phyloP scores from a whole-genome alignment of 1,140 invertebrate genomes.

The Ruditapes philippinarum region DNA sequence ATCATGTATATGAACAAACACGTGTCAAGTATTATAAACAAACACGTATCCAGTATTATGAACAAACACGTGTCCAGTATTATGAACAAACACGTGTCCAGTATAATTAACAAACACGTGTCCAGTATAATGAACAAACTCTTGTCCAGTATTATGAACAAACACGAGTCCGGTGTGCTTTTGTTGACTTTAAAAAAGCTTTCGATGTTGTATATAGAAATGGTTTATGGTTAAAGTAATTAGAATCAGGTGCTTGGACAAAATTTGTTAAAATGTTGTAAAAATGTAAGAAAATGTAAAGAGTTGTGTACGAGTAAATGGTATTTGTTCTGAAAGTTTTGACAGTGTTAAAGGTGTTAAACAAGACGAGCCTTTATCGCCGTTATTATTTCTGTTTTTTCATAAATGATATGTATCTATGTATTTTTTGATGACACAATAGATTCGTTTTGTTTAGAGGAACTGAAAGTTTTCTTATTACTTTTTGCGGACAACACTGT shows the following conservation, averaged over 20 bases:
- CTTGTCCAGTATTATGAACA: too few species aligned
- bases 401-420: constrained; percentile 39
- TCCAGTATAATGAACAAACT: too few species aligned
- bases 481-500: not conserved
- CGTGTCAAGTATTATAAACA: too few species aligned
- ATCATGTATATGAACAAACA: too few species aligned
- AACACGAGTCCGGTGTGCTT: too few species aligned
- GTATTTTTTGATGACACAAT: not conserved
- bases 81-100: too few species aligned
- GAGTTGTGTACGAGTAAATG: not conserved
- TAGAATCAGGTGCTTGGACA: not conserved
- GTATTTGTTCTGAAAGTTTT: not conserved
- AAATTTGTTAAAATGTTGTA: constrained; percentile 45
- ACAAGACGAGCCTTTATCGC: constrained; percentile 49
- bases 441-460: not conserved
- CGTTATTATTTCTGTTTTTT: constrained; percentile 46
- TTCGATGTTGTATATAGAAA: not conserved
- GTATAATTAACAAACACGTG: too few species aligned
- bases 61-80: too few species aligned
- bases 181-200: too few species aligned
- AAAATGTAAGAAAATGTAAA: constrained; percentile 37
- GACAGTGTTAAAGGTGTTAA: not conserved
- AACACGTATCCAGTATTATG: too few species aligned
- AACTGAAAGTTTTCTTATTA: not conserved
- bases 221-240: constrained; percentile 32